Percentiles rank a stretch among this genome's conserved stretches.
phyloP scores from a whole-genome alignment of 1,140 invertebrate species.

The Doryteuthis pealeii region DNA sequence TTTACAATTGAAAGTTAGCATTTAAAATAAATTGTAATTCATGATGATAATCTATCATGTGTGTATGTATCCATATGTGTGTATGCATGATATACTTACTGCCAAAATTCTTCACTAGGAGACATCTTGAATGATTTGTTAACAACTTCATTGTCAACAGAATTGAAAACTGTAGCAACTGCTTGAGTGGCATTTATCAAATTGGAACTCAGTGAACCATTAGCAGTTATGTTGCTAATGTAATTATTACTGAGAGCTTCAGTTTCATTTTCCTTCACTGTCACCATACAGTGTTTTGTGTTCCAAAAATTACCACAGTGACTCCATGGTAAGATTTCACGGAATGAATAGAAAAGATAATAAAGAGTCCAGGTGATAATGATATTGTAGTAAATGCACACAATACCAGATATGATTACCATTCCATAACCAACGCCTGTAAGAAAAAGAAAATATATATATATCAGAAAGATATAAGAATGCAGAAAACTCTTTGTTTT shows the following conservation, averaged over 20 bases:
- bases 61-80: too few relatives aligned
- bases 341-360: constrained; percentile 61
- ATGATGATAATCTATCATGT: too few relatives aligned
- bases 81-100: constrained; percentile 31
- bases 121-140: constrained; percentile 13
- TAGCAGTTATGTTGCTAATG: too few relatives aligned
- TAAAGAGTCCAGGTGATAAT: constrained; percentile 65
- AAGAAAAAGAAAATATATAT: constrained; percentile 15
- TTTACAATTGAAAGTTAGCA: too few relatives aligned
- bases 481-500: too few relatives aligned
- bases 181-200: too few relatives aligned
- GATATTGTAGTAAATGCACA: constrained; percentile 64
- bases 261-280: background rate
- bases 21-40: too few relatives aligned
- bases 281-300: constrained; percentile 52
- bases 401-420: constrained; percentile 49
- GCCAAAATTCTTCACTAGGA: constrained; percentile 52
- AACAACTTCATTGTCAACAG: too few relatives aligned
- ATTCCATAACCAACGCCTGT: constrained; percentile 51
- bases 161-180: too few relatives aligned
- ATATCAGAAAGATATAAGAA: background rate
- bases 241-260: background rate
- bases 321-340: constrained; percentile 60
- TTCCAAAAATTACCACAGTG: constrained; percentile 63
- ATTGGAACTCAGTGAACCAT: too few relatives aligned